These are phyloP conservation scores for Pammene aurita DNA, from an alignment of 2,888 invertebrate species.

Conservation along the genomic window DNA sequence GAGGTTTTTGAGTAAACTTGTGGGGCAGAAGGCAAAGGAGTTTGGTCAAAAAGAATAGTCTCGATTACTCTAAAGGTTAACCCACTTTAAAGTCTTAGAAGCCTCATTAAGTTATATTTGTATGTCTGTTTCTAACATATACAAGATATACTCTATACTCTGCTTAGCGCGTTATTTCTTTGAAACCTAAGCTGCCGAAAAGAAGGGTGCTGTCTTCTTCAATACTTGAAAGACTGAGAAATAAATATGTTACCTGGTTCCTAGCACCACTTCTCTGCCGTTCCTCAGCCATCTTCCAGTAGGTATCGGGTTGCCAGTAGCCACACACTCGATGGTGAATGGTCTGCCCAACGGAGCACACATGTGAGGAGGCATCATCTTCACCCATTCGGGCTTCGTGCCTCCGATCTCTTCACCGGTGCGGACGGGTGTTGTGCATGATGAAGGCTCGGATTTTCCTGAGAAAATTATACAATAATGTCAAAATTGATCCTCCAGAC, in stretches of 20 bases:
- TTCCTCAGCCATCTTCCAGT: conserved; percentile 95
- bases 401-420: conserved; percentile 95
- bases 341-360: conserved; percentile 92
- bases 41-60: too few species aligned
- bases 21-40: too few species aligned
- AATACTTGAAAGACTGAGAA: neutral
- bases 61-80: too few species aligned
- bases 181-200: too few species aligned
- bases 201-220: too few species aligned
- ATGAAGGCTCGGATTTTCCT: conserved; percentile 92
- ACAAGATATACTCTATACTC: too few species aligned
- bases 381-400: conserved; percentile 95
- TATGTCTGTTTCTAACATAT: too few species aligned
- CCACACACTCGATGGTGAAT: conserved; percentile 92
- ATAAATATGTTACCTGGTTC: conserved; percentile 76
- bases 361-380: conserved; percentile 88
- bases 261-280: conserved; percentile 93
- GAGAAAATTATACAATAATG: conserved; percentile 5
- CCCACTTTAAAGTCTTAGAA: too few species aligned
- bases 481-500: neutral
- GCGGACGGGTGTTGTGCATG: conserved; percentile 95
- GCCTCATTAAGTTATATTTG: too few species aligned
- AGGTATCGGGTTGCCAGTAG: conserved; percentile 94
- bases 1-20: too few species aligned
- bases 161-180: too few species aligned